Conservation (phyloP, 1,140 invertebrate species). For the Pogonomyrmex barbatus region DNA sequence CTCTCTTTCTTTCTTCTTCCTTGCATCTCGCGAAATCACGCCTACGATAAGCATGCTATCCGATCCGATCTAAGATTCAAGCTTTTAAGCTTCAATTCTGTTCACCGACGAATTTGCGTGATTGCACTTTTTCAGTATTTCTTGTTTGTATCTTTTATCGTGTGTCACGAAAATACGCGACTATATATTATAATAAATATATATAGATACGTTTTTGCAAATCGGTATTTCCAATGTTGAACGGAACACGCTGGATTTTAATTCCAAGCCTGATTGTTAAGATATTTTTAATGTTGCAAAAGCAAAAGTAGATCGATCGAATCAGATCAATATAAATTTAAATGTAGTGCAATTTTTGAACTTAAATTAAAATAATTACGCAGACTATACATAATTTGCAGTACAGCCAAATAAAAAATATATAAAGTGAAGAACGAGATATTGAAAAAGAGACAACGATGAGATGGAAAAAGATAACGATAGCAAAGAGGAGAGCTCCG, state of each 20-base stretch:
- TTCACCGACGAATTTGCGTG: not conserved
- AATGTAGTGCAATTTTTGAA: not conserved
- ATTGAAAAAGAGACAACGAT: slow-evolving; percentile 13
- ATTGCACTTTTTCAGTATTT: not conserved
- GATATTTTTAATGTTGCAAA: not conserved
- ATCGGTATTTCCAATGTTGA: not conserved
- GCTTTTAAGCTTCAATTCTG: slow-evolving; percentile 19
- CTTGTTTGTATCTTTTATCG: not conserved
- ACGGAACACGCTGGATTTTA: not conserved
- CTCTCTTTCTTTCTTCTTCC: not conserved
- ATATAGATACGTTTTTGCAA: not conserved
- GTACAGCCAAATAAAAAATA: not conserved
- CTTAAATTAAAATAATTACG: not conserved
- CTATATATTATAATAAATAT: not conserved
- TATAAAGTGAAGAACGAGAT: not conserved
- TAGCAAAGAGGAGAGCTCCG: slow-evolving; percentile 39
- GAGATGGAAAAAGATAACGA: slow-evolving; percentile 33
- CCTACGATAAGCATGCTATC: not conserved
- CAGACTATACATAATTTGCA: too few relatives aligned
- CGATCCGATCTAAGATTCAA: slow-evolving; percentile 13
- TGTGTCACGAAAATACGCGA: not conserved
- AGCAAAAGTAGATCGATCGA: not conserved
- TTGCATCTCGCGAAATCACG: not conserved
- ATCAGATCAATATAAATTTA: not conserved
- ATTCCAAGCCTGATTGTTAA: not conserved